Conservation (phyloP, 2,113 vertebrate genomes). For the Vidua chalybeata region DNA sequence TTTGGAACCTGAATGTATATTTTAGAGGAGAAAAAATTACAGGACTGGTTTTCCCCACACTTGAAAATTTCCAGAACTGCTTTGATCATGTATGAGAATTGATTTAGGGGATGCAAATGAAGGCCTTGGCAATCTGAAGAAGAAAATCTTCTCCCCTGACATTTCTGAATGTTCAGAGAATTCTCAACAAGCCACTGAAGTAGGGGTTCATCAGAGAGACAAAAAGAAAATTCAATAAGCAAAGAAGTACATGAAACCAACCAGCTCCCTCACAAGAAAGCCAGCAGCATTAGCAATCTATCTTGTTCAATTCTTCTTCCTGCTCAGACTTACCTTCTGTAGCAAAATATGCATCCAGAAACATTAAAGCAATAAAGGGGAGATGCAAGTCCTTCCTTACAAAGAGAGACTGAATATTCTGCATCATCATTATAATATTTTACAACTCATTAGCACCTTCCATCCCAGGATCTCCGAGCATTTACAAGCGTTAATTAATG, state of each 20-base stretch:
- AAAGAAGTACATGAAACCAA: neutral
- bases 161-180: slow-evolving; percentile 38
- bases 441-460: slow-evolving; percentile 56
- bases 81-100: slow-evolving; percentile 51
- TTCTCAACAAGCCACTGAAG: slow-evolving; percentile 39
- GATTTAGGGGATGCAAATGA: slow-evolving; percentile 65
- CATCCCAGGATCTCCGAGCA: slow-evolving; percentile 27
- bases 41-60: neutral
- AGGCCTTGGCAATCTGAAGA: slow-evolving; percentile 29
- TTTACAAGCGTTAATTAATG: slow-evolving; percentile 51
- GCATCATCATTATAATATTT: slow-evolving; percentile 44
- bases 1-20: neutral
- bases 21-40: neutral
- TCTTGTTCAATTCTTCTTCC: neutral
- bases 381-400: slow-evolving; percentile 8
- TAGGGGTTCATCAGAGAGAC: slow-evolving; percentile 14
- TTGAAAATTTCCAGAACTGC: slow-evolving; percentile 18
- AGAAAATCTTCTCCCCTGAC: slow-evolving; percentile 45
- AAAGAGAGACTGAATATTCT: slow-evolving; percentile 36
- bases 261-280: neutral
- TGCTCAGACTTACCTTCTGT: neutral
- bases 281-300: neutral
- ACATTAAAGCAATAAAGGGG: neutral
- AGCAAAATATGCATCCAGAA: slow-evolving; percentile 14
- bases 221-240: slow-evolving; percentile 34